Base-by-base conservation (phyloP, 2,888 invertebrate genomes). In the Taenaris catops region DNA sequence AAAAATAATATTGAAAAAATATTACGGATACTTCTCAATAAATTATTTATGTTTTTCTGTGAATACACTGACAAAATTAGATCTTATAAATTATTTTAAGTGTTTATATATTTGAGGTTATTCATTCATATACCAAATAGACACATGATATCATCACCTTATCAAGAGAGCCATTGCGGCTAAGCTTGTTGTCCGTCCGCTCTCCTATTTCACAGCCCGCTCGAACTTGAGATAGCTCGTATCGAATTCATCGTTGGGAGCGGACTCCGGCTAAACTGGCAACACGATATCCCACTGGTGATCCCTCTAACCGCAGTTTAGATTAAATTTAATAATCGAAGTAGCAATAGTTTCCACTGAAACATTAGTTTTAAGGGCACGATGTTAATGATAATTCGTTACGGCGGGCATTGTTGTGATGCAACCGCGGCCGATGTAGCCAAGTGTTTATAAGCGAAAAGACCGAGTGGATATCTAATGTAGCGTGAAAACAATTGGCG, bases 401-500 rank as follows among this genome's bases (percentile, higher is more conserved):
- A 16, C 34, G 38, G 31, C 25, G 33, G 16, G 37, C 35, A 41
- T 32, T 39, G 52, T 53, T 49, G 57, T 74, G 69, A 74, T 63
- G 73, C 61, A 79, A 79, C 51, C 58, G 73, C 61, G 75, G 74
- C 50, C 59, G 60, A 66, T 60, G 61, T 60, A 62, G 66, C n/a
- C 58, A 51, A 53, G 61, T 65, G 63, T 64, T 71, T 61, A 55
- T 55, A 58, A 55, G 55, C 63, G 53, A 66, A 63, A 67, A 65
- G 58, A 62, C 65, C 70, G 63, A 72, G 66, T 69, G 73, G 58
- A 68, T 63, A 69, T 65, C 65, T 73, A 80, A 76, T 83, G 71
- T 65, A 71, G 71, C 79, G 74, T 83, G 80, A 81, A 84, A 83
- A 84, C 86, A 84, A 84, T 84, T 71, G 81, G 86, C 81, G 86